These are phyloP conservation scores for Beris chalybata DNA, from an alignment of 2,888 invertebrate species.

Conservation along the genomic window DNA sequence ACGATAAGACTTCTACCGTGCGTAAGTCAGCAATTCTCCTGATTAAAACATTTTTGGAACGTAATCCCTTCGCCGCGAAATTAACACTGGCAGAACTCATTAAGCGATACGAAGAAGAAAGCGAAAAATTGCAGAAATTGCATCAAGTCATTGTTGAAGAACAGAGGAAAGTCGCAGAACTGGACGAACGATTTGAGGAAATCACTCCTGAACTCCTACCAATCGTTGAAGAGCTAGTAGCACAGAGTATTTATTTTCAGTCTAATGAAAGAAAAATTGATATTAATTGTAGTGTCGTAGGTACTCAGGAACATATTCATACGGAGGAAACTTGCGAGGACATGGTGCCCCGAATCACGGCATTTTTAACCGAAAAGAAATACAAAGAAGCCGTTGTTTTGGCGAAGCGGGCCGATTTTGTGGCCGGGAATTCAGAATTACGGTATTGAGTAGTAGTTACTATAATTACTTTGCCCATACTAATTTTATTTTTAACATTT, in stretches of 20 bases:
- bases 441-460: slow-evolving; percentile 40
- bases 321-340: slow-evolving; percentile 50
- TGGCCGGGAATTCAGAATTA: slow-evolving; percentile 50
- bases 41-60: slow-evolving; percentile 71
- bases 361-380: slow-evolving; percentile 48
- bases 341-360: slow-evolving; percentile 48
- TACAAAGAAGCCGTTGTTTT: slow-evolving; percentile 50
- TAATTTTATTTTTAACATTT: not conserved
- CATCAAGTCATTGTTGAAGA: slow-evolving; percentile 60
- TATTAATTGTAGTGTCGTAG: slow-evolving; percentile 32
- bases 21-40: slow-evolving; percentile 72
- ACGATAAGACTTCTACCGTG: slow-evolving; percentile 82
- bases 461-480: not conserved
- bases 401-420: slow-evolving; percentile 50
- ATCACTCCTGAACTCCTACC: slow-evolving; percentile 48
- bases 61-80: slow-evolving; percentile 84
- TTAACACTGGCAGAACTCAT: slow-evolving; percentile 61
- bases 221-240: slow-evolving; percentile 48
- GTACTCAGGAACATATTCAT: slow-evolving; percentile 43
- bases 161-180: slow-evolving; percentile 58
- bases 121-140: slow-evolving; percentile 53
- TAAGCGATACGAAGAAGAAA: slow-evolving; percentile 60
- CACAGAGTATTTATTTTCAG: slow-evolving; percentile 43
- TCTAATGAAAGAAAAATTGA: not conserved
- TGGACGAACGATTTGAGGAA: slow-evolving; percentile 56